Evolutionary conservation across 2,113 vertebrate genomes (phyloP).

Genomic region (Sebastes schlegelii): DNA sequence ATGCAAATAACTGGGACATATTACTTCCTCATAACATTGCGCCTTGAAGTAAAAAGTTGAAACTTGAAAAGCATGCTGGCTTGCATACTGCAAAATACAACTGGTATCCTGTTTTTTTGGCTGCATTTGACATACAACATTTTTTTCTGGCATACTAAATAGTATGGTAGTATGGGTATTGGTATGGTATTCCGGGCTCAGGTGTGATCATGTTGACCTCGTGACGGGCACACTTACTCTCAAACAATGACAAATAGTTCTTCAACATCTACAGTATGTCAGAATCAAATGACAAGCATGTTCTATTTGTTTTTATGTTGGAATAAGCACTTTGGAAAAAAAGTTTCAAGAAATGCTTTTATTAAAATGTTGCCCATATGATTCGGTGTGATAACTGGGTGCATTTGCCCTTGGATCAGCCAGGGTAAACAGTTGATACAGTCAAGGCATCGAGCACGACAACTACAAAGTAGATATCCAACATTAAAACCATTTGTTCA

Average conservation of each 20-base stretch:
- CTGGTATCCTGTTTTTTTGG: too few species aligned
- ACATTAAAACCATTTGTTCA: not conserved
- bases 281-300: not conserved
- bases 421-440: not conserved
- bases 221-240: not conserved
- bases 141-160: too few species aligned
- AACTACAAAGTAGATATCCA: not conserved
- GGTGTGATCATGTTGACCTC: not conserved
- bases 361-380: constrained; percentile 20
- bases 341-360: constrained; percentile 18
- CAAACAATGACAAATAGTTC: not conserved
- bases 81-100: too few species aligned
- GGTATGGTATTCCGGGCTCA: too few species aligned
- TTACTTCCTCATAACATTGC: too few species aligned
- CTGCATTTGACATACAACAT: too few species aligned
- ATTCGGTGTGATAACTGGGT: not conserved
- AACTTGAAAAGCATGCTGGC: too few species aligned
- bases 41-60: too few species aligned
- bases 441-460: not conserved
- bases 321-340: not conserved
- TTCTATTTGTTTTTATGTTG: constrained; percentile 1
- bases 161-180: too few species aligned
- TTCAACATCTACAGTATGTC: not conserved
- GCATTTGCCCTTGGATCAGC: constrained; percentile 16
- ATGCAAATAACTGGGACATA: too few species aligned